These are phyloP conservation scores for Thaleichthys pacificus DNA, from an alignment of 2,797 vertebrate species.

Conservation along the genomic window DNA sequence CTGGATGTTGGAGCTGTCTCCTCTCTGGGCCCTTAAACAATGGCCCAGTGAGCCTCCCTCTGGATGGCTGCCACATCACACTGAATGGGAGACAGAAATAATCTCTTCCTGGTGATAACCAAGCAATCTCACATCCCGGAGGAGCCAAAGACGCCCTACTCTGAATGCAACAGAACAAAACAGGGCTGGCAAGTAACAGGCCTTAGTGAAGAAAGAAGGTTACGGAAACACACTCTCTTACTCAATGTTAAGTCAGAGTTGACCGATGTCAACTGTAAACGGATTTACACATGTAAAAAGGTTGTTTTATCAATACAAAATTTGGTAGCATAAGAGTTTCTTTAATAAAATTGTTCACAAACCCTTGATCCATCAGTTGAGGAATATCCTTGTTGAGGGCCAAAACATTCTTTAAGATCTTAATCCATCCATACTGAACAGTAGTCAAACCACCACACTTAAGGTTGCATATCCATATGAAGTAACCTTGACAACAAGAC, in stretches of 20 bases:
- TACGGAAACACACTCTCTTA: conserved; percentile 38
- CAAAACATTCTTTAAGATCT: neutral
- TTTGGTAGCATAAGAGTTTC: neutral
- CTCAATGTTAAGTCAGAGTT: conserved; percentile 16
- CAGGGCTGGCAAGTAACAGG: conserved; percentile 46
- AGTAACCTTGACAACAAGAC: conserved; percentile 1
- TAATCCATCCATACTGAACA: neutral
- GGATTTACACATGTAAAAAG: too few relatives aligned
- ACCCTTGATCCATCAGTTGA: neutral
- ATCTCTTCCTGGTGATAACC: conserved; percentile 65
- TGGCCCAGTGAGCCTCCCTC: conserved; percentile 44
- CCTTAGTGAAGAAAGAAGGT: conserved; percentile 35
- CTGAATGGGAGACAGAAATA: conserved; percentile 61
- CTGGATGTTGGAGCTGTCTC: conserved; percentile 38
- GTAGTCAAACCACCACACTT: neutral
- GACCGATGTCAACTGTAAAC: too few relatives aligned
- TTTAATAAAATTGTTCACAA: neutral
- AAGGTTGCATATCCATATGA: neutral
- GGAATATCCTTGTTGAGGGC: neutral
- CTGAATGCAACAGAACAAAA: conserved; percentile 47
- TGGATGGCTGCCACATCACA: conserved; percentile 61
- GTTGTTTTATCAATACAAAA: too few relatives aligned
- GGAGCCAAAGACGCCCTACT: conserved; percentile 47
- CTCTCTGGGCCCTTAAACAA: conserved; percentile 55
- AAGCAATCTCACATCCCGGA: conserved; percentile 54